A percentile compares a stretch with the other conserved stretches of the same genome.
phyloP scores from a whole-genome alignment of 2,888 invertebrate species.

The Trissolcus japonicus region DNA sequence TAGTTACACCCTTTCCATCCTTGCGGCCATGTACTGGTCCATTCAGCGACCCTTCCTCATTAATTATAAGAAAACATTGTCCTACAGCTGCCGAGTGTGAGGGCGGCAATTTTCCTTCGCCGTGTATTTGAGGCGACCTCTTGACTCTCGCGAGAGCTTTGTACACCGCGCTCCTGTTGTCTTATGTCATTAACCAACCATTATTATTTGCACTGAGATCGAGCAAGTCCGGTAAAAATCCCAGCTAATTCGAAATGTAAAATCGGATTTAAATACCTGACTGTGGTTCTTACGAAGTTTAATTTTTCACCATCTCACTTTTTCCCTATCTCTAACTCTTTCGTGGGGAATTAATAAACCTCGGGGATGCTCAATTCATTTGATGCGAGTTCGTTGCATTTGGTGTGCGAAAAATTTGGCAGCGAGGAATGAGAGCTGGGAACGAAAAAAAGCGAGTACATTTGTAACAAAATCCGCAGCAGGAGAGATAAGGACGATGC shows the following conservation, averaged over 20 bases:
- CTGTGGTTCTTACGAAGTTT: no score
- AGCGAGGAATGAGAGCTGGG: no score
- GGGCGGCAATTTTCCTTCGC: constrained; percentile 52
- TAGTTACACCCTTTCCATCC: constrained; percentile 69
- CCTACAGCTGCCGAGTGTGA: constrained; percentile 59
- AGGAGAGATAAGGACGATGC: neutral
- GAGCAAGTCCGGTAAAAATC: no score
- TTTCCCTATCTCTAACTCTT: no score
- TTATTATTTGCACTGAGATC: constrained; percentile 50
- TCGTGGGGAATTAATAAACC: no score
- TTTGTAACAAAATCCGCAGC: no score
- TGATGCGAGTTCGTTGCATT: no score
- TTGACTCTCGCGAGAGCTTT: constrained; percentile 45
- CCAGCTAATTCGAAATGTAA: constrained; percentile 1
- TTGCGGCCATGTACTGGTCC: constrained; percentile 68
- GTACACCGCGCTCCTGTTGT: constrained; percentile 46
- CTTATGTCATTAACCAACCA: constrained; percentile 57
- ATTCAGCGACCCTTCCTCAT: constrained; percentile 70
- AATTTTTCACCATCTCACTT: no score
- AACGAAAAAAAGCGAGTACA: no score
- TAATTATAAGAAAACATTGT: constrained; percentile 75
- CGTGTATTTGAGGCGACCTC: constrained; percentile 43
- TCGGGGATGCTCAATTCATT: no score
- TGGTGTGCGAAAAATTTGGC: no score
- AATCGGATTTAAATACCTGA: neutral